Base-by-base conservation (phyloP, 2,113 vertebrate species). In the Hipposideros armiger region DNA sequence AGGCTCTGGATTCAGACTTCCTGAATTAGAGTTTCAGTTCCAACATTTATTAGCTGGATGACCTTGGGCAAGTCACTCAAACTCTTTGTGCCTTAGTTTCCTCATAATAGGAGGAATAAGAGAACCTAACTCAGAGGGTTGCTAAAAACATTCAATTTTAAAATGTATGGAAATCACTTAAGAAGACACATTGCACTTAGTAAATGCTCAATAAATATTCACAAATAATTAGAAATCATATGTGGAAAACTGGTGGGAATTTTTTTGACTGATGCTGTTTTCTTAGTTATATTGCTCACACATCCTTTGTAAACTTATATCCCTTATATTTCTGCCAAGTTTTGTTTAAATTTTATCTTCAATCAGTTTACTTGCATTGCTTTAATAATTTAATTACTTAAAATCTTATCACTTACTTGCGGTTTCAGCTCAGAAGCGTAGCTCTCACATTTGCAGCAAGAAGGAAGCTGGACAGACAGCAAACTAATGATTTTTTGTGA, bases 331-430 rank as follows among this genome's bases (percentile, higher is more conserved):
- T 87, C 62, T 87, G 19, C 40, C 62, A 85, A 26, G 13, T 69
- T 70, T 77, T 32, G 83, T 84, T 85, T 74, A 72, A 60, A 50
- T 30, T 76, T 81, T 60, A 30, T 70, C 28, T 88, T 88, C 16
- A 70, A 42, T 76, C 16, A 60, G 16, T 83, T 70, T 42, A 50
- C 74, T 19, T 92, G 24, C 3, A 73, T 95, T 92, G 24, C 3
- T 69, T 95, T 66, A 54, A 14, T 72, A 89, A 94, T 73, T 91
- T 24, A 40, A 67, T 87, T 81, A 36, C 56, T 76, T 95, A 87
- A 77, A 94, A 69, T 69, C 7, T 32, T 58, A 60, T 83, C 67
- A 78, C 80, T 67, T 77, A 78, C 80, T 67, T 77, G n/a, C 84
- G 42, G 30, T 76, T 85, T 82, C 54, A 83, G 42, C 69, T 94